phyloP scores from a whole-genome alignment of 2,797 vertebrate species.

The Hemitrygon akajei region DNA sequence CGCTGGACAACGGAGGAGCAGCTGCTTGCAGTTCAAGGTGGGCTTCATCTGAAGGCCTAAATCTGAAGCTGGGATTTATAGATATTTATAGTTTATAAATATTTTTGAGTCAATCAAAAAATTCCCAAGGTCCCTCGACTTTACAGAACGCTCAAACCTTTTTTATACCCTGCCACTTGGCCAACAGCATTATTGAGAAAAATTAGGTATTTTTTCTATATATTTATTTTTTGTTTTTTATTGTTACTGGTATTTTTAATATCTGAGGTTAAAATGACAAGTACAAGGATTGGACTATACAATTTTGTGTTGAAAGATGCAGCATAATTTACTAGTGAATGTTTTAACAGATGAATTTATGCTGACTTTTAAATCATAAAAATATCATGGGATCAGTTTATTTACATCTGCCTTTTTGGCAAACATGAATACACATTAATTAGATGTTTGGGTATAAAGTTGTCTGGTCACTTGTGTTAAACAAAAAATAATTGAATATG shows the following conservation, averaged over 20 bases:
- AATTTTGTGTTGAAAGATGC: neutral
- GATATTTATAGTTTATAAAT: neutral
- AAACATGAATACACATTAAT: neutral
- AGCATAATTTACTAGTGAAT: neutral
- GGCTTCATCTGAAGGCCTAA: conserved; percentile 40
- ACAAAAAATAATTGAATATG: too few relatives aligned
- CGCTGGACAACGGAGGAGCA: conserved; percentile 99
- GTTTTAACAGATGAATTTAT: neutral
- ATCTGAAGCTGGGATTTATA: neutral
- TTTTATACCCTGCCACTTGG: neutral
- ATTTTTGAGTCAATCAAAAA: conserved; percentile 5
- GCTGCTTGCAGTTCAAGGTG: conserved; percentile 96
- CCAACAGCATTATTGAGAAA: neutral
- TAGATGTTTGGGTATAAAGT: neutral
- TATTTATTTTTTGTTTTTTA: neutral
- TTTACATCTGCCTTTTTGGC: neutral
- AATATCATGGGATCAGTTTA: neutral
- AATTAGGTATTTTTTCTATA: neutral
- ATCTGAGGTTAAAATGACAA: neutral
- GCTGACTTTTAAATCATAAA: neutral
- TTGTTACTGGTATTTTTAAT: neutral
- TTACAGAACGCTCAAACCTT: neutral
- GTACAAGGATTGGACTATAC: neutral
- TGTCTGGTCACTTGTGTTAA: too few relatives aligned
- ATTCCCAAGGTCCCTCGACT: neutral